phyloP scores from a whole-genome alignment of 2,888 invertebrate genomes.

The Selenia dentaria region DNA sequence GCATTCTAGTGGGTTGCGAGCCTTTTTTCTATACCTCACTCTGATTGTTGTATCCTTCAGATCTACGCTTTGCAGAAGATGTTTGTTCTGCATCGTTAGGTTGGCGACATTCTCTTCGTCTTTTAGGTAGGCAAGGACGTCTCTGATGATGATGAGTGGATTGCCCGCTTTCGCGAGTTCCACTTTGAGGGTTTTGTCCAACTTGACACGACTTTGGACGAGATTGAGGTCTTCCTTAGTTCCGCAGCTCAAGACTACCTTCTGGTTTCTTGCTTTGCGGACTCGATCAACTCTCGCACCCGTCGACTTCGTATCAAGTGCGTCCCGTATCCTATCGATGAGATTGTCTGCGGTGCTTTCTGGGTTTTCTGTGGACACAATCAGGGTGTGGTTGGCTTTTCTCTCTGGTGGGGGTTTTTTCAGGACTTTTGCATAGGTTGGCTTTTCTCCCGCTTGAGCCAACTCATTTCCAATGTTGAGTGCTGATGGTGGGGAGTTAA shows the following conservation, averaged over 20 bases:
- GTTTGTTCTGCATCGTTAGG: background rate
- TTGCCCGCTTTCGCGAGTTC: background rate
- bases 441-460: background rate
- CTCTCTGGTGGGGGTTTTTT: background rate
- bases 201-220: background rate
- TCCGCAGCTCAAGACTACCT: too few species aligned
- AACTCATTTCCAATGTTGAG: background rate
- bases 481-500: background rate
- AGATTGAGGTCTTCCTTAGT: too few species aligned
- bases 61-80: background rate
- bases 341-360: slow-evolving; percentile 13
- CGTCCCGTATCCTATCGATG: slow-evolving; percentile 13
- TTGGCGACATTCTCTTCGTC: background rate
- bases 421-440: slow-evolving; percentile 2
- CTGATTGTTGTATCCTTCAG: too few species aligned
- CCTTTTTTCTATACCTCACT: background rate
- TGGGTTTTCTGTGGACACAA: background rate
- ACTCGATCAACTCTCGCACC: slow-evolving; percentile 3
- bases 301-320: slow-evolving; percentile 19
- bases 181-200: background rate
- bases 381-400: slow-evolving; percentile 21
- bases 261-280: too few species aligned
- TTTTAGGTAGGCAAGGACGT: background rate
- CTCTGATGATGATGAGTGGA: background rate
- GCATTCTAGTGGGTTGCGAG: background rate